phyloP scores from a whole-genome alignment of 2,797 vertebrate species.

The Enteromius paludinosus region DNA sequence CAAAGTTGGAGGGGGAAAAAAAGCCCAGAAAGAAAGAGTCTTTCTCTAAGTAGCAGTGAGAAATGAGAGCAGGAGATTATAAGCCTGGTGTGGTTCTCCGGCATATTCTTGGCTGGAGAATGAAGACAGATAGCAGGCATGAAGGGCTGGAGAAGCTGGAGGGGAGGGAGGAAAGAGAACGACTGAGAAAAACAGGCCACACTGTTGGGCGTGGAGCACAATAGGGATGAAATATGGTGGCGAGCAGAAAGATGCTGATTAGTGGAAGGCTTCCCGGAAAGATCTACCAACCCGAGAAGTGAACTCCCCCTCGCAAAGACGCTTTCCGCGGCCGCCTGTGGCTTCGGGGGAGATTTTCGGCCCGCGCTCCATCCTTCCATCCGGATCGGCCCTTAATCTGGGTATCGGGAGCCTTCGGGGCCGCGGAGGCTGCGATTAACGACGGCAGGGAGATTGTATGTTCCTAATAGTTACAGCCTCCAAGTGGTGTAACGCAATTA shows the following conservation, averaged over 20 bases:
- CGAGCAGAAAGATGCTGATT: conserved; percentile 58
- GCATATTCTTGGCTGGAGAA: conserved; percentile 67
- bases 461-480: conserved; percentile 90
- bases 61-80: conserved; percentile 56
- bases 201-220: conserved; percentile 50
- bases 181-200: conserved; percentile 61
- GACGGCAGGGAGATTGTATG: conserved; percentile 85
- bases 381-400: conserved; percentile 71
- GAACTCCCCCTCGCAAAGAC: conserved; percentile 39
- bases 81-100: conserved; percentile 64
- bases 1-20: not conserved
- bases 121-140: conserved; percentile 67
- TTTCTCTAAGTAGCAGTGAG: conserved; percentile 49
- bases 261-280: conserved; percentile 56
- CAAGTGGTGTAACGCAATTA: conserved; percentile 94
- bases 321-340: conserved; percentile 30
- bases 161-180: conserved; percentile 54
- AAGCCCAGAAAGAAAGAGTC: conserved; percentile 1
- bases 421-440: conserved; percentile 82
- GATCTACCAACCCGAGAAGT: conserved; percentile 63
- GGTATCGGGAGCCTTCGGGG: conserved; percentile 68
- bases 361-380: conserved; percentile 65
- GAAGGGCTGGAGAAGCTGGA: conserved; percentile 50
- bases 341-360: conserved; percentile 58
- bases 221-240: conserved; percentile 61